Evolutionary conservation across 2,113 vertebrate genomes (phyloP).

Genomic region (Amphiprion ocellaris): DNA sequence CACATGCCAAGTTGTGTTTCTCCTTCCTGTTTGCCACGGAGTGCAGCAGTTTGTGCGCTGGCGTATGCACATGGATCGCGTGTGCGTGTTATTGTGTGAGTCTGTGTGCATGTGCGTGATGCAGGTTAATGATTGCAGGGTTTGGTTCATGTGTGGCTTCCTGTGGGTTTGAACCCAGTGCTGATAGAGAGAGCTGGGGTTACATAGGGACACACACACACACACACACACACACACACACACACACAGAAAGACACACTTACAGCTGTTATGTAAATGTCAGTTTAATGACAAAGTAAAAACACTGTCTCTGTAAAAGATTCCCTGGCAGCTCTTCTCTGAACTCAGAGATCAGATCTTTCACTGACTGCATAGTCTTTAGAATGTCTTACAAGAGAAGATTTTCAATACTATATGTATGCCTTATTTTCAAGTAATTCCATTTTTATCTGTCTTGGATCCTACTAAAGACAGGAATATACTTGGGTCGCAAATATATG

Average conservation of each 20-base stretch:
- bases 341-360: not conserved
- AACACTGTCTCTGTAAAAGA: not conserved
- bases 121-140: slow-evolving; percentile 71
- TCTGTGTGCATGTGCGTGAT: slow-evolving; percentile 19
- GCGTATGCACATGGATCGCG: slow-evolving; percentile 10
- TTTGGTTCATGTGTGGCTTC: slow-evolving; percentile 57
- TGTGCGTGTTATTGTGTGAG: slow-evolving; percentile 2
- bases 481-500: too few relatives aligned
- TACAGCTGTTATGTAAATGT: not conserved
- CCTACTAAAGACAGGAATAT: too few relatives aligned
- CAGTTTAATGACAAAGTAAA: not conserved
- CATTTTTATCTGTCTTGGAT: too few relatives aligned
- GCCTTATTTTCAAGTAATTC: too few relatives aligned
- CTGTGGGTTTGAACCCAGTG: slow-evolving; percentile 61
- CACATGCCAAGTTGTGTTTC: slow-evolving; percentile 31
- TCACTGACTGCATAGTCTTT: too few relatives aligned
- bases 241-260: not conserved
- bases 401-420: too few relatives aligned
- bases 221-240: slow-evolving; percentile 33
- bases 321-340: not conserved
- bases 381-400: too few relatives aligned
- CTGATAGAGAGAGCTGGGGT: slow-evolving; percentile 54
- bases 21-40: not conserved
- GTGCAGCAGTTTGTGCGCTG: not conserved
- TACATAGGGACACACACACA: slow-evolving; percentile 39